These are phyloP conservation scores for Cnemophilus loriae DNA, from an alignment of 2,113 vertebrate species.

Conservation along the genomic window DNA sequence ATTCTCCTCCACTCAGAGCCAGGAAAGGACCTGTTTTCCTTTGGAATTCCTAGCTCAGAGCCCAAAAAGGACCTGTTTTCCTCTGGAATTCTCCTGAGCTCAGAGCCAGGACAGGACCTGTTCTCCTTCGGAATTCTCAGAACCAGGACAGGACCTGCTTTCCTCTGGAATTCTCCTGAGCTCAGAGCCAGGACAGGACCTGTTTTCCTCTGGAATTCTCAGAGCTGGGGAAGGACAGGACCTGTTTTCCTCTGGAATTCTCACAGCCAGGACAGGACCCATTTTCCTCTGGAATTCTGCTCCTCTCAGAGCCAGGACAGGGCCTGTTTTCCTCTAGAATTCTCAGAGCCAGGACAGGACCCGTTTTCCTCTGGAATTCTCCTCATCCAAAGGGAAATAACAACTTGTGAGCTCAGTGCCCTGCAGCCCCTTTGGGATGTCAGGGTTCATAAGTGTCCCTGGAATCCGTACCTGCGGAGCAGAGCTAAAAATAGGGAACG, in stretches of 20 bases:
- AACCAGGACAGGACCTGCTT: fast-evolving
- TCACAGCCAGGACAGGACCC: neutral
- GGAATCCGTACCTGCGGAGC: neutral
- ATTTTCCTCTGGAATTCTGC: neutral
- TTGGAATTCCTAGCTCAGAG: neutral
- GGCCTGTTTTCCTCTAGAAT: neutral
- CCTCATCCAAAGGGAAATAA: neutral
- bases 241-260: fast-evolving
- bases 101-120: neutral
- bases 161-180: neutral
- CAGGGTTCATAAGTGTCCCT: neutral
- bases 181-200: fast-evolving
- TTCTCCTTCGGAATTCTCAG: neutral
- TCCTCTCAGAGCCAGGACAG: fast-evolving
- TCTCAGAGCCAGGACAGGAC: neutral
- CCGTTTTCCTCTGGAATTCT: neutral
- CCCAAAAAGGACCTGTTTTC: fast-evolving
- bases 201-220: neutral
- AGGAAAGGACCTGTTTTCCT: neutral
- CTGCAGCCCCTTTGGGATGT: neutral
- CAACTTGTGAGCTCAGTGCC: neutral
- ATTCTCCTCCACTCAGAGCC: neutral
- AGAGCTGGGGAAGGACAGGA: neutral
- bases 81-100: neutral
- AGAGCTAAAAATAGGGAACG: neutral